Percentiles rank a stretch among this genome's conserved stretches.
These are phyloP conservation scores for Mormyrus lacerda DNA, from an alignment of 2,113 vertebrate genomes.

Conservation along the genomic window DNA sequence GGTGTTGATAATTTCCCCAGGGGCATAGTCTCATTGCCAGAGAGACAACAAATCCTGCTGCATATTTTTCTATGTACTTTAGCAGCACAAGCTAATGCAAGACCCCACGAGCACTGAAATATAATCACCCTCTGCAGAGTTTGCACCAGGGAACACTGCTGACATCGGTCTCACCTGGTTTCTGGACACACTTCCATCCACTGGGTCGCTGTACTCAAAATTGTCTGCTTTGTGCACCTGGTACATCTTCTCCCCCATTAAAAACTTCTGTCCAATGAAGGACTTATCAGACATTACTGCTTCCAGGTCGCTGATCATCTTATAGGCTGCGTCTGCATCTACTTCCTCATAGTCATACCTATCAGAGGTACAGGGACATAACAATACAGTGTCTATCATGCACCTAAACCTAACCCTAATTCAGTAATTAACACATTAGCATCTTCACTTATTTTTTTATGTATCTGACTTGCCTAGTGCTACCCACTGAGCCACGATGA, in stretches of 20 bases:
- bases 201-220: conserved; percentile 89
- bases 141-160: neutral
- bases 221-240: conserved; percentile 87
- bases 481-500: neutral
- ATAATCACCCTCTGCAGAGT: neutral
- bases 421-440: neutral
- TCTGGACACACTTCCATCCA: conserved; percentile 83
- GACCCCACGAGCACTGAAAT: neutral
- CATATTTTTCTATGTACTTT: neutral
- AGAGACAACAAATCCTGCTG: neutral
- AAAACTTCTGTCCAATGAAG: conserved; percentile 78
- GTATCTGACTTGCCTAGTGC: neutral
- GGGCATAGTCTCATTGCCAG: neutral
- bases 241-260: conserved; percentile 76
- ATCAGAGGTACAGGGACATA: neutral
- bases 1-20: neutral
- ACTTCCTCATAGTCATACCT: conserved; percentile 95
- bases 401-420: neutral
- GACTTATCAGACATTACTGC: conserved; percentile 74
- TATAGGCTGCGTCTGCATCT: conserved; percentile 77
- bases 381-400: neutral
- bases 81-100: neutral
- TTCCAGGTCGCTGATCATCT: conserved; percentile 93
- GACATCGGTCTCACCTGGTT: conserved; percentile 72
- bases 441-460: neutral